Percentiles rank a stretch among this genome's conserved stretches.
Evolutionary conservation across 2,888 invertebrate genomes (phyloP).

Genomic region (Phyto melanocephala): DNA sequence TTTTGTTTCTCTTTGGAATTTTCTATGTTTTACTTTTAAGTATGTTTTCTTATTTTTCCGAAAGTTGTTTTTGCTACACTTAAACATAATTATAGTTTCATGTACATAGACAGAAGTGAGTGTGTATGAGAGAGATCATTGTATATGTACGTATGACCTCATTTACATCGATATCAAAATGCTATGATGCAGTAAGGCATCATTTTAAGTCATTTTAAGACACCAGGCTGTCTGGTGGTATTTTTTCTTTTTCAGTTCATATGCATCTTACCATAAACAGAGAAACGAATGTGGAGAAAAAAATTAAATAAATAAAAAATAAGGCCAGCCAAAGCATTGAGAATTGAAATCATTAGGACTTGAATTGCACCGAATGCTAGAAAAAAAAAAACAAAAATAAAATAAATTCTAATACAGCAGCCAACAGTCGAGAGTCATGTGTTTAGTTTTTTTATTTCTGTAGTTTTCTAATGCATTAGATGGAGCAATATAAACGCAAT

Average conservation of each 20-base stretch:
- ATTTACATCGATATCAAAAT: slow-evolving; percentile 28
- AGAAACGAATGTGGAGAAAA: background rate
- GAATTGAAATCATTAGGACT: slow-evolving; percentile 34
- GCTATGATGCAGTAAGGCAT: slow-evolving; percentile 18
- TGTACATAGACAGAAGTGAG: background rate
- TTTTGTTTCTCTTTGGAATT: slow-evolving; percentile 3
- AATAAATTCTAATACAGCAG: no score
- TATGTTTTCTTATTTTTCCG: background rate
- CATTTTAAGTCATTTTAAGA: slow-evolving; percentile 26
- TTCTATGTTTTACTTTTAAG: background rate
- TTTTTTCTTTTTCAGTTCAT: background rate
- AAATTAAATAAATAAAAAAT: slow-evolving; percentile 9
- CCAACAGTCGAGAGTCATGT: slow-evolving; percentile 14
- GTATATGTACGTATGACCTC: slow-evolving; percentile 39
- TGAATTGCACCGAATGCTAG: slow-evolving; percentile 15
- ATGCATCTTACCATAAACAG: background rate
- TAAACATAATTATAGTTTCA: slow-evolving; percentile 22
- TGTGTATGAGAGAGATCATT: background rate
- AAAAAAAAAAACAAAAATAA: background rate
- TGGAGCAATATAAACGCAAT: slow-evolving; percentile 40
- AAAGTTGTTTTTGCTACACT: background rate
- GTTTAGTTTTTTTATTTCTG: background rate
- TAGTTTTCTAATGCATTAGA: background rate
- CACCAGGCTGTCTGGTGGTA: slow-evolving; percentile 55
- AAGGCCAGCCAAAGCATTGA: slow-evolving; percentile 22